Percentiles rank a stretch among this genome's conserved stretches.
Evolutionary conservation across 2,888 invertebrate species (phyloP).

Genomic region (Melanostoma mellinum): DNA sequence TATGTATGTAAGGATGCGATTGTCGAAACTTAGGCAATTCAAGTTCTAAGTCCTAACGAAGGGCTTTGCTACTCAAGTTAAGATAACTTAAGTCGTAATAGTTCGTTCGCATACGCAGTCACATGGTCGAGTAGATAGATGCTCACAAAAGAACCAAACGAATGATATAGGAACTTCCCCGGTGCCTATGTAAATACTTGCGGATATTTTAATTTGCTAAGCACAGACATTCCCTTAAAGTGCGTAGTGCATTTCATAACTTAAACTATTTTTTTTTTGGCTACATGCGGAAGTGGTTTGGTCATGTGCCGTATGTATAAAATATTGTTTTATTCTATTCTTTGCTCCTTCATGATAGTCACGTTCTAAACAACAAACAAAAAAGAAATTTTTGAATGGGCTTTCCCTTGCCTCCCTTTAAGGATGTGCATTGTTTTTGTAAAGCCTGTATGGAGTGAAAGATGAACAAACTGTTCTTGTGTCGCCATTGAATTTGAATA

Average conservation of each 20-base stretch:
- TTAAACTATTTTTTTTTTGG: conserved; percentile 15
- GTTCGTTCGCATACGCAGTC: background rate
- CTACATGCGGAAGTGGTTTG: conserved; percentile 57
- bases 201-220: conserved; percentile 24
- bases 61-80: conserved; percentile 15
- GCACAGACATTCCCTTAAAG: conserved; percentile 35
- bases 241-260: conserved; percentile 35
- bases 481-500: conserved; percentile 57
- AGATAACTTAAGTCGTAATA: conserved; percentile 6
- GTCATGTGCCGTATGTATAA: background rate
- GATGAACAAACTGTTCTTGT: conserved; percentile 55
- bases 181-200: background rate
- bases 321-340: conserved; percentile 32
- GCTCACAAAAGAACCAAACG: background rate
- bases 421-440: conserved; percentile 60
- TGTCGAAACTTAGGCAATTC: conserved; percentile 29
- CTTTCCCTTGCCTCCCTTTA: conserved; percentile 48
- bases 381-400: conserved; percentile 28
- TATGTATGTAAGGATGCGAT: conserved; percentile 8
- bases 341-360: conserved; percentile 46
- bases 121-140: background rate
- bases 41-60: conserved; percentile 17
- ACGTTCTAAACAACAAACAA: conserved; percentile 49
- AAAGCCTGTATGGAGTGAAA: conserved; percentile 28
- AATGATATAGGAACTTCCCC: background rate